Evolutionary conservation across 2,888 invertebrate species (phyloP).

Genomic region (Acronicta leporina): DNA sequence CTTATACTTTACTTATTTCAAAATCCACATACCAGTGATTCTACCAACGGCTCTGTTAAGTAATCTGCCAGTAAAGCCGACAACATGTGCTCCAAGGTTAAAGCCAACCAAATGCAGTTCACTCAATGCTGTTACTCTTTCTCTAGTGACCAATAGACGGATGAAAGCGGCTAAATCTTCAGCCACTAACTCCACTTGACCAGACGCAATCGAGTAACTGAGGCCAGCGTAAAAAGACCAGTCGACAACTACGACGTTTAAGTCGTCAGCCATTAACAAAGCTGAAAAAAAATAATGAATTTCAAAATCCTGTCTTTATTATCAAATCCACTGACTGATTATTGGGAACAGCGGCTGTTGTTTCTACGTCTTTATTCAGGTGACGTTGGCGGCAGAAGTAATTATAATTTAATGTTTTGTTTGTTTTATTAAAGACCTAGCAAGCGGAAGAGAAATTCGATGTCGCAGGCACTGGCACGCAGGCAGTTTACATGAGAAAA

Average conservation of each 20-base stretch:
- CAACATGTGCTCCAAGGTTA: slow-evolving; percentile 74
- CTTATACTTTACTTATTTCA: too few species aligned
- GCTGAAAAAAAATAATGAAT: slow-evolving; percentile 61
- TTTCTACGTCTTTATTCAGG: too few species aligned
- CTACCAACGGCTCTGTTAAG: slow-evolving; percentile 60
- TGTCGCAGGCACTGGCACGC: too few species aligned
- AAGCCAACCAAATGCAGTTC: slow-evolving; percentile 73
- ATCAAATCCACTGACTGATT: too few species aligned
- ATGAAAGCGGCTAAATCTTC: slow-evolving; percentile 57
- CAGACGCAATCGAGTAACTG: slow-evolving; percentile 62
- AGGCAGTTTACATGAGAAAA: too few species aligned
- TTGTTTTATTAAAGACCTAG: too few species aligned
- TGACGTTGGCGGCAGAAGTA: too few species aligned
- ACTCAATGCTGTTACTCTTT: neutral
- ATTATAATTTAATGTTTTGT: too few species aligned
- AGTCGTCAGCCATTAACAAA: slow-evolving; percentile 50
- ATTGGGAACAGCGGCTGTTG: too few species aligned
- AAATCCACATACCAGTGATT: slow-evolving; percentile 70
- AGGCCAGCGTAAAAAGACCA: slow-evolving; percentile 67
- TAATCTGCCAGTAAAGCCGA: slow-evolving; percentile 66
- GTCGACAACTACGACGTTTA: slow-evolving; percentile 72
- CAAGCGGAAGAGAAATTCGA: too few species aligned
- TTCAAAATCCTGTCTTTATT: too few species aligned
- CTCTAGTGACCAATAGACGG: slow-evolving; percentile 27
- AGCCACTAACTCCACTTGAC: slow-evolving; percentile 51